Evolutionary conservation across 2,113 vertebrate species (phyloP), one percentile per base, ranked within the genome.

Genomic region (Rhizomys pruinosus): DNA sequence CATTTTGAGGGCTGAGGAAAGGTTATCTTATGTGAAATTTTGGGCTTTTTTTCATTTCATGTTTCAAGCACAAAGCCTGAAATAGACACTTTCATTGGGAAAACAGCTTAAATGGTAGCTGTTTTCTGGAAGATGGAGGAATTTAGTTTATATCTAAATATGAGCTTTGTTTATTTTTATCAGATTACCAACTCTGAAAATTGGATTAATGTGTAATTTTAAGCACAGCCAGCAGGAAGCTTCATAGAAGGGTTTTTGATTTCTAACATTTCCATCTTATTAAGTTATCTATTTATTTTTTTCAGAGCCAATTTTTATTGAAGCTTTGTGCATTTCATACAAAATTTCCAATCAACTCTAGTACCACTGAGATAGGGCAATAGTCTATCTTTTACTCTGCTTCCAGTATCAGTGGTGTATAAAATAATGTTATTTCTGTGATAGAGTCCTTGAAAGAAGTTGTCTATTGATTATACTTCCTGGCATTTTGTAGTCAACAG

Each of bases 131-230:
- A 96, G 88, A 96, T 90, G 93, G 74, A 92, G 89, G 63, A 92
- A 92, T 96, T 95, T 94, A 92, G 74, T 92, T 92, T 61, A 61
- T 94, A 94, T 96, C 86, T 96, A 96, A 96, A 96, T 94, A 92
- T 87, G 90, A 96, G 57, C 92, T 95, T 96, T 93, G 92, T 96
- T 97, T 96, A 94, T 95, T 96, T 97, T 97, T 96, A 96, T 97
- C 96, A 96, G 92, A 95, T 96, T 97, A 96, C 96, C 88, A 80
- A 95, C 64, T 96, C 84, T 84, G 68, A 39, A 97, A 91, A 96
- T 96, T 96, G 94, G 96, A 96, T 96, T 96, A 96, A 96, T 94
- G 95, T 93, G 37, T 96, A 94, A 95, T 95, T 95, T 96, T 96
- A 95, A 95, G 89, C 82, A 93, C 2, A 3, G n/a, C 79, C 91